Evolutionary conservation across 2,113 vertebrate species (phyloP).

Genomic region (Pomatostomus ruficeps): DNA sequence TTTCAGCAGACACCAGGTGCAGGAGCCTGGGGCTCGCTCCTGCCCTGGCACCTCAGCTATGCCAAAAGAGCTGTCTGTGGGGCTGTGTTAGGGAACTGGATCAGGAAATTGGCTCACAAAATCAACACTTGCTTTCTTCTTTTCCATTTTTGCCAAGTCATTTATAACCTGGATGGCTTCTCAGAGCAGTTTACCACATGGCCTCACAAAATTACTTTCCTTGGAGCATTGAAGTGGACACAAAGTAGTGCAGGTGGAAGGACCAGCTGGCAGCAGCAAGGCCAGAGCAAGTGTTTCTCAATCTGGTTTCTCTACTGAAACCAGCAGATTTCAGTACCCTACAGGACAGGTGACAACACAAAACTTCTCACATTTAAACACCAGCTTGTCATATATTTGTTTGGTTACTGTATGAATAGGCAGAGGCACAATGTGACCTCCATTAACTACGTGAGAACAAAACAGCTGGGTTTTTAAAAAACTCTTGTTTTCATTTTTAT

Average conservation of each 20-base stretch:
- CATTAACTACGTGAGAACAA: not conserved
- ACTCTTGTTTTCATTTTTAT: not conserved
- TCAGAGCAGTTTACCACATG: not conserved
- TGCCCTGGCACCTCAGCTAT: not conserved
- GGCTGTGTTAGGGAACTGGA: not conserved
- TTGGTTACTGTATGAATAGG: not conserved
- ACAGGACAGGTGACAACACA: not conserved
- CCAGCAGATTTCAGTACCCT: not conserved
- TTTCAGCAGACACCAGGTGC: not conserved
- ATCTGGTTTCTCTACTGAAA: not conserved
- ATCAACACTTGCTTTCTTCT: not conserved
- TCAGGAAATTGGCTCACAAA: not conserved
- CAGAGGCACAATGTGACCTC: not conserved
- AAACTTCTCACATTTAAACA: not conserved
- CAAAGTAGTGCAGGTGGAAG: not conserved
- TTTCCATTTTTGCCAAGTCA: not conserved
- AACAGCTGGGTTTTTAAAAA: not conserved
- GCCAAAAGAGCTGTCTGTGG: not conserved
- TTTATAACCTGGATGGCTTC: not conserved
- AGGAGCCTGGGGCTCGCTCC: not conserved
- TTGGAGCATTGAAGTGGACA: not conserved
- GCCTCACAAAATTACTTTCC: not conserved
- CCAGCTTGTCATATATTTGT: not conserved
- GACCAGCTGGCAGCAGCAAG: not conserved
- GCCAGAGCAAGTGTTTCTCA: not conserved